Percentiles rank a stretch among this genome's conserved stretches.
phyloP scores from a whole-genome alignment of 2,888 invertebrate species.

The Euzophera pinguis region DNA sequence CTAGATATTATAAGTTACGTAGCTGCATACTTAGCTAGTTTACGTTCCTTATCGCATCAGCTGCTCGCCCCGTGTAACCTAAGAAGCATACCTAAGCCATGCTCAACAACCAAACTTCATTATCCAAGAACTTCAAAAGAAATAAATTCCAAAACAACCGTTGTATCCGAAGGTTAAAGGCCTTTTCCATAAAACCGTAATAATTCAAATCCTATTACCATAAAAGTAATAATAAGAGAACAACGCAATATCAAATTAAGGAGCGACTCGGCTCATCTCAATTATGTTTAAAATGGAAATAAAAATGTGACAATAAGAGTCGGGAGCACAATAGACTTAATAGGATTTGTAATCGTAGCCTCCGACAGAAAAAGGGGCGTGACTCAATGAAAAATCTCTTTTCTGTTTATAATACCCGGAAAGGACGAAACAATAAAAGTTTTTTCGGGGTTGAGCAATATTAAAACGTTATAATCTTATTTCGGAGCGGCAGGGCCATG shows the following conservation, averaged over 20 bases:
- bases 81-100: background rate
- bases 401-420: conserved; percentile 59
- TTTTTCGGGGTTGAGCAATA: conserved; percentile 60
- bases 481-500: conserved; percentile 43
- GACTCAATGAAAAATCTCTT: conserved; percentile 64
- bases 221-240: conserved; percentile 53
- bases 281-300: conserved; percentile 60
- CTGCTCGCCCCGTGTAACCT: background rate
- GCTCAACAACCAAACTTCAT: background rate
- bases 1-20: background rate
- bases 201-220: conserved; percentile 32
- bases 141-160: conserved; percentile 21
- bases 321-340: conserved; percentile 52
- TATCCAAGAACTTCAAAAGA: conserved; percentile 8
- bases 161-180: conserved; percentile 23
- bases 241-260: conserved; percentile 58
- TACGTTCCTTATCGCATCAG: background rate
- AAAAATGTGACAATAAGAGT: conserved; percentile 53
- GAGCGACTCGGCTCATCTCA: conserved; percentile 54
- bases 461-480: conserved; percentile 72
- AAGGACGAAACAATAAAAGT: conserved; percentile 69
- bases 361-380: conserved; percentile 51
- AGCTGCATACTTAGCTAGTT: background rate
- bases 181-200: conserved; percentile 23
- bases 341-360: conserved; percentile 61